These are phyloP conservation scores for Notothenia coriiceps DNA, from an alignment of 2,113 vertebrate genomes.

Conservation along the genomic window DNA sequence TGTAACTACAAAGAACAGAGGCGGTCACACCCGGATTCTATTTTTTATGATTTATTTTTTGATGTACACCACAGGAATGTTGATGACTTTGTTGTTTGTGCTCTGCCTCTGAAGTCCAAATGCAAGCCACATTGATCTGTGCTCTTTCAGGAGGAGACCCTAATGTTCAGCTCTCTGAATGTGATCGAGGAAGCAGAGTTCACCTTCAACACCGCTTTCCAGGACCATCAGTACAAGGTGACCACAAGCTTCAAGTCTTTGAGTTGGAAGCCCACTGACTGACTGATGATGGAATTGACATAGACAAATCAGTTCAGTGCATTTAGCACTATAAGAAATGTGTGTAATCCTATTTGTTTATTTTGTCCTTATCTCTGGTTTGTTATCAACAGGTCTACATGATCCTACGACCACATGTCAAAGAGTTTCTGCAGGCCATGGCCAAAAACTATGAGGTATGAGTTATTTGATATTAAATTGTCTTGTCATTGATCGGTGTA, in stretches of 20 bases:
- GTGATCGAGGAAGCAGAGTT: slow-evolving; percentile 81
- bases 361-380: not conserved
- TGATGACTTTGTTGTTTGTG: too few relatives aligned
- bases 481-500: not conserved
- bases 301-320: too few relatives aligned
- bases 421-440: slow-evolving; percentile 86
- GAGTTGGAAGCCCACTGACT: not conserved
- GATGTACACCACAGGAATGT: too few relatives aligned
- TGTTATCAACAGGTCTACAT: slow-evolving; percentile 81
- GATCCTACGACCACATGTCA: slow-evolving; percentile 84
- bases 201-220: slow-evolving; percentile 77
- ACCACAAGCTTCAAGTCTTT: not conserved
- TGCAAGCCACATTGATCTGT: not conserved
- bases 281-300: not conserved
- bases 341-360: not conserved
- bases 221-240: slow-evolving; percentile 85
- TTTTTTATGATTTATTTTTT: too few relatives aligned
- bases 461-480: not conserved
- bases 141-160: slow-evolving; percentile 83
- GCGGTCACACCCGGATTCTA: too few relatives aligned
- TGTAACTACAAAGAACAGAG: too few relatives aligned
- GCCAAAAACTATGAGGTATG: slow-evolving; percentile 87
- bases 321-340: too few relatives aligned
- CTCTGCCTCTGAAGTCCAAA: too few relatives aligned
- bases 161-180: slow-evolving; percentile 86